phyloP scores from a whole-genome alignment of 1,140 invertebrate species.

The Neodiprion fabricii region DNA sequence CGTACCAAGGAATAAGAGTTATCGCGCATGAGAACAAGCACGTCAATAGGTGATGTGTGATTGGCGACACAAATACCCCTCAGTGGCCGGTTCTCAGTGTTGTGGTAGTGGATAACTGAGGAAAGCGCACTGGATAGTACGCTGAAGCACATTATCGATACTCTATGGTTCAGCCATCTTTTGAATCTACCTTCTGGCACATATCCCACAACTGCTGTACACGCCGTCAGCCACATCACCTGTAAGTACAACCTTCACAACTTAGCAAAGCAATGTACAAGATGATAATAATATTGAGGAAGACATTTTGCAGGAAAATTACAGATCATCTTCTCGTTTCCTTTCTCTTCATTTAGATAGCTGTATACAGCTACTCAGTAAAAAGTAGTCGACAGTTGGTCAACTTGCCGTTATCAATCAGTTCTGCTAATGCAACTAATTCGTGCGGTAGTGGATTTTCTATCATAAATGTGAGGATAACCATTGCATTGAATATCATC shows the following conservation, averaged over 20 bases:
- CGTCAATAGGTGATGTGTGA: constrained; percentile 99
- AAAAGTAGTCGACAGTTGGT: too few species aligned
- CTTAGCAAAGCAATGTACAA: constrained; percentile 17
- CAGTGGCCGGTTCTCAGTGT: constrained; percentile 79
- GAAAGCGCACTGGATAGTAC: constrained; percentile 87
- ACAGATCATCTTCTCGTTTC: constrained; percentile 12
- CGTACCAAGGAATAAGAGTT: constrained; percentile 97
- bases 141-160: constrained; percentile 89
- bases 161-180: constrained; percentile 76
- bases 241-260: constrained; percentile 58
- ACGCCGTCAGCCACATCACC: constrained; percentile 84
- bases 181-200: constrained; percentile 80
- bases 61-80: constrained; percentile 98
- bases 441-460: too few species aligned
- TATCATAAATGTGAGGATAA: too few species aligned
- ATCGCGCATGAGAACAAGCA: constrained; percentile 95
- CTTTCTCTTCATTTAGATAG: background rate
- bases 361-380: too few species aligned
- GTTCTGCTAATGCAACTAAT: too few species aligned
- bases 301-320: constrained; percentile 14
- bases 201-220: constrained; percentile 84
- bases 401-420: too few species aligned
- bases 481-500: too few species aligned
- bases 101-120: constrained; percentile 90
- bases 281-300: background rate